phyloP scores from a whole-genome alignment of 2,797 vertebrate species.

The Aldrovandia affinis region DNA sequence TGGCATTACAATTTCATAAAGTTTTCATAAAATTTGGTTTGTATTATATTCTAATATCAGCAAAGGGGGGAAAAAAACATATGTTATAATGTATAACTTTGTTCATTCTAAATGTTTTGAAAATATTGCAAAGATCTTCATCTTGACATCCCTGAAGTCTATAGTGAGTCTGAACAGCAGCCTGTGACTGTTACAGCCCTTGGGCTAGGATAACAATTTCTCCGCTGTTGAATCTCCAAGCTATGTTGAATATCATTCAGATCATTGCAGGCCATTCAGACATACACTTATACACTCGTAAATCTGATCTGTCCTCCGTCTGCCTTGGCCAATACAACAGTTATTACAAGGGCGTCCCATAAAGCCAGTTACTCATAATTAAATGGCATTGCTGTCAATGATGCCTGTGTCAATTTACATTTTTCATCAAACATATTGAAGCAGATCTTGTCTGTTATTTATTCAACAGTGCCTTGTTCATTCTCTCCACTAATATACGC shows the following conservation, averaged over 20 bases:
- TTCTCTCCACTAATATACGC: too few relatives aligned
- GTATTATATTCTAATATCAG: too few relatives aligned
- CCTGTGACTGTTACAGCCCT: constrained; percentile 64
- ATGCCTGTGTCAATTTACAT: constrained; percentile 71
- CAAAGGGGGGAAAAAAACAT: too few relatives aligned
- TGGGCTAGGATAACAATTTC: constrained; percentile 65
- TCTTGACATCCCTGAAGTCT: too few relatives aligned
- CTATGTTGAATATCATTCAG: too few relatives aligned
- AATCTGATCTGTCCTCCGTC: constrained; percentile 70
- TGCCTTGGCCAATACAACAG: constrained; percentile 25
- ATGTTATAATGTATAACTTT: too few relatives aligned
- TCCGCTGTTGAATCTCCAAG: constrained; percentile 45
- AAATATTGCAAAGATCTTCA: too few relatives aligned
- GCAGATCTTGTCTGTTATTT: not conserved
- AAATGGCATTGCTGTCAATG: constrained; percentile 54
- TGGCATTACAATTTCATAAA: too few relatives aligned
- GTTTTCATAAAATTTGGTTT: too few relatives aligned
- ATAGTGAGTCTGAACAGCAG: constrained; percentile 48
- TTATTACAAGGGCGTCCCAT: constrained; percentile 60
- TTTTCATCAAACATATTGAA: constrained; percentile 67
- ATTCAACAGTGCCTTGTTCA: not conserved
- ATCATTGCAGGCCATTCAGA: constrained; percentile 51
- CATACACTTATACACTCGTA: constrained; percentile 52
- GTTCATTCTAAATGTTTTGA: too few relatives aligned
- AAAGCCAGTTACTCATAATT: constrained; percentile 71